Conservation (phyloP, 2,113 vertebrate genomes). For the Cinclus cinclus region DNA sequence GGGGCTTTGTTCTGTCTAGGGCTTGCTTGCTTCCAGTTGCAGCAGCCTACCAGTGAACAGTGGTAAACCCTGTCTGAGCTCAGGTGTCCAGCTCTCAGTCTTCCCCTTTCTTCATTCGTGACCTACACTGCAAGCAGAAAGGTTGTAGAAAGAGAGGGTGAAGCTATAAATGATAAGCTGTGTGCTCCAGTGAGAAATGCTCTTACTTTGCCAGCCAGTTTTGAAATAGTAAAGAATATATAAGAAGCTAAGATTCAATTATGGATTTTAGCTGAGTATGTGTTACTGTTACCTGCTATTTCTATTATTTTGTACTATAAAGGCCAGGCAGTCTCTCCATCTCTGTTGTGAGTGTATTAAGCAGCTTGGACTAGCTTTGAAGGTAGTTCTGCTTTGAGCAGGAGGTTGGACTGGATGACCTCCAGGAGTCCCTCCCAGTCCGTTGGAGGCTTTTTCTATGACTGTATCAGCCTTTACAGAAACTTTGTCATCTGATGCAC, state of each 20-base stretch:
- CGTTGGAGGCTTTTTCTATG: neutral
- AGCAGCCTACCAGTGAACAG: neutral
- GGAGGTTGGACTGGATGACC: neutral
- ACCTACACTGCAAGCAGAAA: neutral
- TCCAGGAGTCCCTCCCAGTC: neutral
- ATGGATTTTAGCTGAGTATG: neutral
- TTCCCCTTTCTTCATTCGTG: neutral
- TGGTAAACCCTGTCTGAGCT: neutral
- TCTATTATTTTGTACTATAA: neutral
- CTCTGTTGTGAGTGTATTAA: neutral
- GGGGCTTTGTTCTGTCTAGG: neutral
- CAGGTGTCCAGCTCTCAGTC: neutral
- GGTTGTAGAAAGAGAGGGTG: neutral
- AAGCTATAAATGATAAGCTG: neutral
- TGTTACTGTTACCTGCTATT: neutral
- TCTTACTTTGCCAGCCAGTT: neutral
- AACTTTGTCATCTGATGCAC: neutral
- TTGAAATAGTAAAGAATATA: neutral
- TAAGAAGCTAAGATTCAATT: neutral
- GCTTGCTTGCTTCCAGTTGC: neutral
- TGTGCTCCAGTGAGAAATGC: neutral
- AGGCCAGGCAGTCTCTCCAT: neutral
- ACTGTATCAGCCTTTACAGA: neutral
- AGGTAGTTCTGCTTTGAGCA: neutral
- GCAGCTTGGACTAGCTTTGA: neutral